Conservation (phyloP, 23 tunicate genomes). For the Oikopleura vanhoeffeni region DNA sequence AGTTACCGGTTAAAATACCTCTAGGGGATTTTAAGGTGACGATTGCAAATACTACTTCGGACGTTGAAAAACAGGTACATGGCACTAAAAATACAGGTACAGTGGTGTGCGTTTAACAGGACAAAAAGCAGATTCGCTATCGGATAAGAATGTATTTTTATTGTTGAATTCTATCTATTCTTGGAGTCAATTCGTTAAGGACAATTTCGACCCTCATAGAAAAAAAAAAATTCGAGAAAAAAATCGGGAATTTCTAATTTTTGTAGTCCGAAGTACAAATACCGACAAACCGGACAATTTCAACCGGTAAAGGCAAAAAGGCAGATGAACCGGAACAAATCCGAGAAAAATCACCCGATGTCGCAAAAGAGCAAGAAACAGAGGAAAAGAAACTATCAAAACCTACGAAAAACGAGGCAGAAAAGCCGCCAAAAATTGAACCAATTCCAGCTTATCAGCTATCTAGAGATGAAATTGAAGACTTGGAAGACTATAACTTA, state of each 20-base stretch:
- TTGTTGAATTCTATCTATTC: not conserved
- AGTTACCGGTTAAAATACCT: not conserved
- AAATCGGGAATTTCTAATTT: not conserved
- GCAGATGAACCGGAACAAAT: not conserved
- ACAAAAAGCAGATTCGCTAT: too few species aligned
- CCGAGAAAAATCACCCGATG: not conserved
- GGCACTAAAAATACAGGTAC: not conserved
- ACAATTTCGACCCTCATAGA: not conserved
- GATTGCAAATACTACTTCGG: not conserved
- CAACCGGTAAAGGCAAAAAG: not conserved
- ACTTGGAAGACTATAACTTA: not conserved
- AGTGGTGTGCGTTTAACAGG: too few species aligned
- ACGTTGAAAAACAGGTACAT: not conserved
- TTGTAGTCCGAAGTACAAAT: not conserved
- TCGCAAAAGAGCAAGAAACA: not conserved
- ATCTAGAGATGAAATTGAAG: not conserved
- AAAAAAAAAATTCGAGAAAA: not conserved
- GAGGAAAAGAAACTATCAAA: not conserved
- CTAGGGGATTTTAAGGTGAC: not conserved
- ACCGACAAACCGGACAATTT: not conserved
- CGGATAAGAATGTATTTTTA: too few species aligned
- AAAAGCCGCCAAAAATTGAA: not conserved
- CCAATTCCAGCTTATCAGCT: not conserved
- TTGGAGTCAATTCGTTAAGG: too few species aligned
- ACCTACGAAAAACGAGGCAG: not conserved